Percentiles rank a stretch among this genome's conserved stretches.
These are phyloP conservation scores for Zhuqinia jingwanae DNA, from an alignment of 2,888 invertebrate genomes.

Conservation along the genomic window DNA sequence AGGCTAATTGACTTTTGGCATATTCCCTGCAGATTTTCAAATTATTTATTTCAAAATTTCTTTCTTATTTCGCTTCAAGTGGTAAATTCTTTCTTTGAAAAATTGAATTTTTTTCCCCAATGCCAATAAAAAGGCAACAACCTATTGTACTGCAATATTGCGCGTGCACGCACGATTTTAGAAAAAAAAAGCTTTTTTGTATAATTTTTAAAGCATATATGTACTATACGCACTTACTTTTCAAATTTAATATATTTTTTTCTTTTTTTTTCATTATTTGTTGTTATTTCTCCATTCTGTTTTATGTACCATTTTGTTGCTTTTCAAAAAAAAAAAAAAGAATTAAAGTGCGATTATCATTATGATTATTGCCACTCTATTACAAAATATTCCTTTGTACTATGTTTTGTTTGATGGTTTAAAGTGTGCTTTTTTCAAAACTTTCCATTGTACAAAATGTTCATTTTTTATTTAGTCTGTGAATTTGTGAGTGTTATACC, in stretches of 20 bases:
- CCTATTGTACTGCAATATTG: too few relatives aligned
- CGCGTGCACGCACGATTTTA: not conserved
- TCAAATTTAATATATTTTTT: too few relatives aligned
- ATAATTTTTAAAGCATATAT: not conserved
- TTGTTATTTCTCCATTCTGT: not conserved
- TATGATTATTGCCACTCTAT: constrained; percentile 19
- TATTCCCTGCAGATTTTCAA: constrained; percentile 19
- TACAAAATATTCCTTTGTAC: constrained; percentile 22
- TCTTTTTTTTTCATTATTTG: not conserved
- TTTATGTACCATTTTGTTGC: not conserved
- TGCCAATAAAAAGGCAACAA: constrained; percentile 18
- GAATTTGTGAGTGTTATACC: constrained; percentile 10
- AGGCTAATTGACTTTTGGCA: constrained; percentile 59
- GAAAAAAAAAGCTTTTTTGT: not conserved
- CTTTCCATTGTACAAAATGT: constrained; percentile 54
- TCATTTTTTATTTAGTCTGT: constrained; percentile 5
- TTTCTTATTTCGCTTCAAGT: not conserved
- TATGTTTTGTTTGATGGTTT: constrained; percentile 5
- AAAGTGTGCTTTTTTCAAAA: constrained; percentile 27
- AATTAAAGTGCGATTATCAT: not conserved
- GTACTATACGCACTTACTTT: constrained; percentile 2
- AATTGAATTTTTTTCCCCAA: not conserved
- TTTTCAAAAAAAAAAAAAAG: not conserved
- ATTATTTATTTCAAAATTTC: not conserved
- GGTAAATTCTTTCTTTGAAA: not conserved